Conservation (phyloP, 2,888 invertebrate species). For the Papilio demoleus region DNA sequence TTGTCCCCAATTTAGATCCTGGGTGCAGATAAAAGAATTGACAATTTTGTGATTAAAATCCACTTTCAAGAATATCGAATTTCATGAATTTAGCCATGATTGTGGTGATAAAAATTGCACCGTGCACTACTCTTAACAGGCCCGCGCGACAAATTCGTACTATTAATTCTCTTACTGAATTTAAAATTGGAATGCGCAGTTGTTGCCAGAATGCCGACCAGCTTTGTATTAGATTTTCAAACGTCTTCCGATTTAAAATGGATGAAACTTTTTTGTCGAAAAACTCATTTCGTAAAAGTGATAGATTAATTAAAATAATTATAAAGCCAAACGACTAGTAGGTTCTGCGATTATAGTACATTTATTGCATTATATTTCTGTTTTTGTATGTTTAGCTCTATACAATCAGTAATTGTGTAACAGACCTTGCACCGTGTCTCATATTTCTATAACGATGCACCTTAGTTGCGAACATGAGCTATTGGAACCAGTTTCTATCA, state of each 20-base stretch:
- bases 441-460: not conserved
- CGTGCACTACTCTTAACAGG: not conserved
- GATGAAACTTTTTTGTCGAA: too few species aligned
- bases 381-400: not conserved
- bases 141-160: not conserved
- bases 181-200: constrained; percentile 18
- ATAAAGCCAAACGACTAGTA: too few species aligned
- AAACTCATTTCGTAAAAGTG: too few species aligned
- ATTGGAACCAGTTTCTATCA: constrained; percentile 8
- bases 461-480: not conserved
- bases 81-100: not conserved
- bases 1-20: too few species aligned
- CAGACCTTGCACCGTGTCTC: constrained; percentile 9
- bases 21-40: too few species aligned
- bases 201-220: constrained; percentile 2
- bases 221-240: constrained; percentile 5
- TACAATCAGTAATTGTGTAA: not conserved
- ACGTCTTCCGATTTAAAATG: not conserved
- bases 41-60: too few species aligned
- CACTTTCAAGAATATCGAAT: too few species aligned
- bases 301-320: too few species aligned
- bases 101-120: not conserved
- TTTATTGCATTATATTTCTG: not conserved
- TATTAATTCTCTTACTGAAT: constrained; percentile 17
- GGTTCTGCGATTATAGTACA: too few species aligned